Conservation (phyloP, 2,113 vertebrate species). For the Notothenia rossii region DNA sequence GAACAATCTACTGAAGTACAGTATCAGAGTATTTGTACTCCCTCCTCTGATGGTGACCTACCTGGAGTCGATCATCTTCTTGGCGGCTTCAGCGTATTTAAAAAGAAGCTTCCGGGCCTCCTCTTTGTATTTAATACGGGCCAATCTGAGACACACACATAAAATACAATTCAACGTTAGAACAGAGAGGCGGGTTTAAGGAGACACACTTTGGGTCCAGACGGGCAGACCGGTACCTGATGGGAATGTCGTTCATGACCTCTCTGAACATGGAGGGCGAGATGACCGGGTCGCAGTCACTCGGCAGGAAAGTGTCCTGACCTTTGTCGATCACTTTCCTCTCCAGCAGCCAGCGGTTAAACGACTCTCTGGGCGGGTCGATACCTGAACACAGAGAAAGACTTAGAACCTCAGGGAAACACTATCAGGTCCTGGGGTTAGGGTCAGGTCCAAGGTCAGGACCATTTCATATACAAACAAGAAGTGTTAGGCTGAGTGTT, state of each 20-base stretch:
- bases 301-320: slow-evolving; percentile 92
- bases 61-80: slow-evolving; percentile 98
- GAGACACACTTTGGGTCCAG: neutral
- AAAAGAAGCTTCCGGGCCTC: slow-evolving; percentile 96
- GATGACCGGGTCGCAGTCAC: slow-evolving; percentile 94
- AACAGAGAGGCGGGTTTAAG: neutral
- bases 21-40: no score
- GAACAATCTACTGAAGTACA: no score
- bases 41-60: slow-evolving; percentile 49
- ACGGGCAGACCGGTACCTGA: slow-evolving; percentile 83
- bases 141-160: slow-evolving; percentile 85
- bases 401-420: neutral
- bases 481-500: no score
- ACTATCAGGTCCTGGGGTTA: no score
- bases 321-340: slow-evolving; percentile 97
- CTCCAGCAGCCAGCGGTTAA: slow-evolving; percentile 98
- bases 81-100: slow-evolving; percentile 96
- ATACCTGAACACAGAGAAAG: slow-evolving; percentile 85
- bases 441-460: no score
- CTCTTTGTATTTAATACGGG: slow-evolving; percentile 98
- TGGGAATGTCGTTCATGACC: slow-evolving; percentile 99
- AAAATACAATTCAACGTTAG: neutral
- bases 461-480: no score
- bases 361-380: slow-evolving; percentile 95
- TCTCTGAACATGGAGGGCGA: slow-evolving; percentile 99